Conservation (phyloP, 2,113 vertebrate species). For the Ondatra zibethicus region DNA sequence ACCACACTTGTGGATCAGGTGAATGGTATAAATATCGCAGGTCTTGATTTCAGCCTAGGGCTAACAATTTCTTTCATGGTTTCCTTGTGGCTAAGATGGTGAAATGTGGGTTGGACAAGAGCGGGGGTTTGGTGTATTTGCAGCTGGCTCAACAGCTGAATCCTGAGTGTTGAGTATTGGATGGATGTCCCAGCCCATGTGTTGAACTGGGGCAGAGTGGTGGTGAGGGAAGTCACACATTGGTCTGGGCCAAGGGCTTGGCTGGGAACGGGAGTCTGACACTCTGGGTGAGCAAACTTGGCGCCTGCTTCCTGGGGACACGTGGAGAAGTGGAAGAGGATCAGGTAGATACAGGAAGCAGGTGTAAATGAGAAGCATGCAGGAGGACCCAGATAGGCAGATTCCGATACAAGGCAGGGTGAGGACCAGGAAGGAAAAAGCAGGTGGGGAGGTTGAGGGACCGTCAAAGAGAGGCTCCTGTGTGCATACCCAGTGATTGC, state of each 20-base stretch:
- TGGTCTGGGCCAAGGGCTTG: conserved; percentile 43
- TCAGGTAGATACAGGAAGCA: background rate
- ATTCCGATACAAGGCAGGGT: background rate
- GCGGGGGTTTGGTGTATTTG: conserved; percentile 69
- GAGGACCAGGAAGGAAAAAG: background rate
- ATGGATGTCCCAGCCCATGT: conserved; percentile 58
- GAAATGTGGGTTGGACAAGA: conserved; percentile 64
- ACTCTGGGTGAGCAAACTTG: background rate
- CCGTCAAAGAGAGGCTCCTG: background rate
- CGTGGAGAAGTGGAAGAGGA: background rate
- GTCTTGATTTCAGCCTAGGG: conserved; percentile 73
- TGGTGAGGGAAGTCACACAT: conserved; percentile 30
- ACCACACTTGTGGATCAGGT: conserved; percentile 69
- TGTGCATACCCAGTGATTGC: fast-evolving
- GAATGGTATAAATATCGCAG: conserved; percentile 52
- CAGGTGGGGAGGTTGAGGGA: background rate
- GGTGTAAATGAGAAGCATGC: background rate
- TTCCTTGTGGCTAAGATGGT: conserved; percentile 63
- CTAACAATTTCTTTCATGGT: conserved; percentile 59
- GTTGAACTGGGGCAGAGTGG: conserved; percentile 13
- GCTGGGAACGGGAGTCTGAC: background rate
- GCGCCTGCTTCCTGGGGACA: background rate
- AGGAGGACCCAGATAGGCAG: background rate
- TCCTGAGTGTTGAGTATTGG: conserved; percentile 65
- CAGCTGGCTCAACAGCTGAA: conserved; percentile 76